phyloP scores from a whole-genome alignment of 2,113 vertebrate genomes.

The Vidua macroura region DNA sequence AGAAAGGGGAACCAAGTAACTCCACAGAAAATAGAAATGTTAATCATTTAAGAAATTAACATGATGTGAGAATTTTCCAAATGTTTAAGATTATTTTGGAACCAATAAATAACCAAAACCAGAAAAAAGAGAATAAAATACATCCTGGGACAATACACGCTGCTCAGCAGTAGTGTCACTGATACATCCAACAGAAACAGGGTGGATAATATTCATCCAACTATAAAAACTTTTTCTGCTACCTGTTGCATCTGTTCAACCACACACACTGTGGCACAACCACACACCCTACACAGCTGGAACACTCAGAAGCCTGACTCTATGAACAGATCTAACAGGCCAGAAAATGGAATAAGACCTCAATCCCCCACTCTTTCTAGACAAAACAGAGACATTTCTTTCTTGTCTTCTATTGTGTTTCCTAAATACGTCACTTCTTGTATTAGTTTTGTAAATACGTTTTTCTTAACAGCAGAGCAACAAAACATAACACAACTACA shows the following conservation, averaged over 20 bases:
- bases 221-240: background rate
- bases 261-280: background rate
- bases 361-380: background rate
- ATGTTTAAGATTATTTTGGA: background rate
- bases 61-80: background rate
- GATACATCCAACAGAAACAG: background rate
- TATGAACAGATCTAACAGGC: background rate
- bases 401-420: background rate
- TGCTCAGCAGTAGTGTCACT: background rate
- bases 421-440: accelerated
- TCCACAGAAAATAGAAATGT: background rate
- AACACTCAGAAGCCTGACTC: background rate
- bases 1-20: background rate
- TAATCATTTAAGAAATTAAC: background rate
- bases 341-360: background rate
- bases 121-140: background rate
- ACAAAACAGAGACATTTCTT: background rate
- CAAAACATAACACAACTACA: background rate
- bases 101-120: background rate
- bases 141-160: background rate
- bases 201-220: background rate
- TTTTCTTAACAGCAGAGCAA: background rate
- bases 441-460: background rate
- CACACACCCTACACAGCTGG: background rate
- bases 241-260: background rate